Evolutionary conservation across 2,888 invertebrate species (phyloP).

Genomic region (Dryocosmus kuriphilus): DNA sequence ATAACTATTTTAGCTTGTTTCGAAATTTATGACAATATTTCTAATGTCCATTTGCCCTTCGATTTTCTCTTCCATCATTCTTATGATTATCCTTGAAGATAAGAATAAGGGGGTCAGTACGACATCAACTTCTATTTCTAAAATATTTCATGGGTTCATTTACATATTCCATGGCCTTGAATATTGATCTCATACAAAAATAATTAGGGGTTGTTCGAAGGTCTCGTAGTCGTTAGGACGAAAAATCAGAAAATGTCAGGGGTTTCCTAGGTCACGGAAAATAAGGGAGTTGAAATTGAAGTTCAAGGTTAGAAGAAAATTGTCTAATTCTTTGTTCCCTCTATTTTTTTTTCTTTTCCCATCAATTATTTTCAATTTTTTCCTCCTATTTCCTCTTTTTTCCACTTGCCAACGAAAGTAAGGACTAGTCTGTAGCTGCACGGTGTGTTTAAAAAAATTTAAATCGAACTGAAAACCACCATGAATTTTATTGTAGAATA

Average conservation of each 20-base stretch:
- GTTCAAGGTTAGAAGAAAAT: no score
- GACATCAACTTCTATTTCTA: neutral
- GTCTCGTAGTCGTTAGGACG: neutral
- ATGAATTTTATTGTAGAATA: no score
- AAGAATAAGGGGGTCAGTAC: conserved; percentile 19
- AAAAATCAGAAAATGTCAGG: neutral
- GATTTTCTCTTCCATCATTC: conserved; percentile 1
- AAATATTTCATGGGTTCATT: neutral
- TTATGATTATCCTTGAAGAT: neutral
- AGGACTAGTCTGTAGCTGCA: no score
- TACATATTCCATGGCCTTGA: neutral
- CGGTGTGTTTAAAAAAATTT: no score
- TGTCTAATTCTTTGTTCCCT: no score
- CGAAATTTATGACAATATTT: conserved; percentile 33
- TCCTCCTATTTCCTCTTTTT: no score
- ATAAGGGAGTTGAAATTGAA: neutral
- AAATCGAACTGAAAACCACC: no score
- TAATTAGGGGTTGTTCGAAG: neutral
- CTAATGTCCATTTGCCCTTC: neutral
- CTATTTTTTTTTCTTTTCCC: no score
- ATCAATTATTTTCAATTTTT: no score
- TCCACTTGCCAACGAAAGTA: no score
- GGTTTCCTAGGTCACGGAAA: neutral
- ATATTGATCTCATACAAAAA: neutral
- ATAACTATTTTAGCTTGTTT: conserved; percentile 25